These are phyloP conservation scores for Schrankia costaestrigalis DNA, from an alignment of 2,888 invertebrate genomes.

Conservation along the genomic window DNA sequence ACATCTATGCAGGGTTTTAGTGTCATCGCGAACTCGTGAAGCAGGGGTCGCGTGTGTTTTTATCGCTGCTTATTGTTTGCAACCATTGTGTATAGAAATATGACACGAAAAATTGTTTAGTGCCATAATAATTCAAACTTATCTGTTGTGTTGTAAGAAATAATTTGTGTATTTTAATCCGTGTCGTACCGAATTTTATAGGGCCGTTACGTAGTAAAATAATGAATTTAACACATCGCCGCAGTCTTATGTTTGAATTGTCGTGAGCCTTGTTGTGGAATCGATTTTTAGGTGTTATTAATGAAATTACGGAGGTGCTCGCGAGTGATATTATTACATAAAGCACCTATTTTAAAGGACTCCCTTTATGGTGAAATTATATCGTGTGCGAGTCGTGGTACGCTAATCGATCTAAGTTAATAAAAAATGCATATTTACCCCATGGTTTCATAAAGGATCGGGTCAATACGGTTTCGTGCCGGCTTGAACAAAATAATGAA, in stretches of 20 bases:
- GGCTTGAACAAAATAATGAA: constrained; percentile 40
- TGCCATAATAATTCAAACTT: constrained; percentile 37
- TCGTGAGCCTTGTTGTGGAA: constrained; percentile 72
- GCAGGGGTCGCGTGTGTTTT: constrained; percentile 48
- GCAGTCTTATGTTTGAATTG: constrained; percentile 72
- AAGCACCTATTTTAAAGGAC: constrained; percentile 49
- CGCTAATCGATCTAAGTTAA: constrained; percentile 71
- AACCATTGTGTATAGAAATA: constrained; percentile 69
- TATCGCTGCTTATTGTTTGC: constrained; percentile 52
- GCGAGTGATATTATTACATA: constrained; percentile 65
- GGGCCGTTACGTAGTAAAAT: constrained; percentile 59
- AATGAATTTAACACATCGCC: constrained; percentile 71
- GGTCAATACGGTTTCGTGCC: constrained; percentile 59
- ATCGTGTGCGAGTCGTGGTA: constrained; percentile 34
- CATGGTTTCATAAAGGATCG: constrained; percentile 66
- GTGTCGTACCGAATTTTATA: constrained; percentile 30
- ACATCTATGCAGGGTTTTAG: constrained; percentile 70
- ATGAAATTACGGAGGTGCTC: constrained; percentile 76
- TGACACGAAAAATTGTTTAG: constrained; percentile 55
- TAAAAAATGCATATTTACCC: constrained; percentile 78
- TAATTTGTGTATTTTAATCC: constrained; percentile 31
- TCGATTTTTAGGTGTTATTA: constrained; percentile 81
- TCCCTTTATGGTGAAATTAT: constrained; percentile 40
- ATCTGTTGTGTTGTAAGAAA: constrained; percentile 32
- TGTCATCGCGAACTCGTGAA: constrained; percentile 67